Conservation (phyloP, 2,797 vertebrate genomes). For the Fratercula arctica region DNA sequence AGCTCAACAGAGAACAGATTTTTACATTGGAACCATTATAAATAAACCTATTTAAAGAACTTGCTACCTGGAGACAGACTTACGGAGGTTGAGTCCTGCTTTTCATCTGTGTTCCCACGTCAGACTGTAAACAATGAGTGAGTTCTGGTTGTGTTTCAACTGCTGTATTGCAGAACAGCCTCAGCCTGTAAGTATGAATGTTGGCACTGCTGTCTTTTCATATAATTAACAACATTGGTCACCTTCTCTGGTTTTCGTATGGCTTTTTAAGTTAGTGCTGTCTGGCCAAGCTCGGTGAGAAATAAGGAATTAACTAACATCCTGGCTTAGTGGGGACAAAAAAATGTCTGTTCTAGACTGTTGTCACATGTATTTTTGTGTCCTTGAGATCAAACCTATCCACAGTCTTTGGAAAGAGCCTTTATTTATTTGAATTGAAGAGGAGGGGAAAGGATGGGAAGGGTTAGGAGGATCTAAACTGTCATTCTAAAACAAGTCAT, state of each 20-base stretch:
- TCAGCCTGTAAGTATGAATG: slow-evolving; percentile 85
- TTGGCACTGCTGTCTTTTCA: background rate
- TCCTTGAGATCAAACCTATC: background rate
- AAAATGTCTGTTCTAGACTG: background rate
- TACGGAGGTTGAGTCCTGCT: slow-evolving; percentile 24
- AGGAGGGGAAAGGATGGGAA: background rate
- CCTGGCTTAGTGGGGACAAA: background rate
- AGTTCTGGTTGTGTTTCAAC: slow-evolving; percentile 93
- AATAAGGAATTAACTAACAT: background rate
- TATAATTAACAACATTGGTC: background rate
- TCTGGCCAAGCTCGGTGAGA: background rate
- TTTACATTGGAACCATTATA: slow-evolving; percentile 11
- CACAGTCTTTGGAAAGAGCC: background rate
- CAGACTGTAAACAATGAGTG: slow-evolving; percentile 84
- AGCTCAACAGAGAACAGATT: background rate
- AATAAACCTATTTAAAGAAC: slow-evolving; percentile 2
- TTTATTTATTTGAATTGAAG: background rate
- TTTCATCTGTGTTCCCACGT: slow-evolving; percentile 56
- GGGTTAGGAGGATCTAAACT: background rate
- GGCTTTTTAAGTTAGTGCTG: background rate
- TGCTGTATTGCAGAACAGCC: slow-evolving; percentile 91
- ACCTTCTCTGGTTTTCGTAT: background rate
- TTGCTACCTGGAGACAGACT: background rate
- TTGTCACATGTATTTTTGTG: background rate
- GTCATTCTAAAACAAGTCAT: background rate